Evolutionary conservation across 2,888 invertebrate genomes (phyloP), one percentile per base, ranked within the genome.

Genomic region (Asteroscopus sphinx): DNA sequence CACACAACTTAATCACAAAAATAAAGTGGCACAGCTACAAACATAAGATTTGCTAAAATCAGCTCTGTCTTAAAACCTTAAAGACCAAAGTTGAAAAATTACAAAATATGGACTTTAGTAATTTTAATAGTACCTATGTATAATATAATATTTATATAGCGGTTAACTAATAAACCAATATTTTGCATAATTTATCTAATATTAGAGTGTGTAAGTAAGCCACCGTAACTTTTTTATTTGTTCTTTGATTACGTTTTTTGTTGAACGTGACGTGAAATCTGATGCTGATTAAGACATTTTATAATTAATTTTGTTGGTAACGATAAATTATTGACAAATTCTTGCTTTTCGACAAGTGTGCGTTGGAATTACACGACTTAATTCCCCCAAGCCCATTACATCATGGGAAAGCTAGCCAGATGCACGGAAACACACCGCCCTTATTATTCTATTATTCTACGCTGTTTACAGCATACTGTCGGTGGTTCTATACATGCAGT

Each of bases 151-250:
- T 46, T 46, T 25, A 25, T 15, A 15, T 25, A 35, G 15, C 26
- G 36, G 46, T 26, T 25, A 42, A 26, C 26, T 26, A 26, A 30
- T 11, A 37, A 8, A 42, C 16, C 3, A 33, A 16, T 37, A 49
- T 63, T 49, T 65, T 26, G 26, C 45, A 8, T 26, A 15, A 8
- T 16, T 49, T 28, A 66, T 51, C 30, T 15, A 57, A 66, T 57
- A 44, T 49, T 51, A 8, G 8, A 5, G 13, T n/a, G n/a, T n/a
- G n/a, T 36, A 46, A 57, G 9, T 32, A 40, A 36, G 66, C 48
- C 42, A 56, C 17, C 33, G 33, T 17, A 64, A 25, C 44, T 40
- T 56, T 48, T 40, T 56, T 65, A 25, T 62, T 62, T 65, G 44
- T 35, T 40, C 44, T 36, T 8, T 6, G 28, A 47, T 44, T 56